These are phyloP conservation scores for Microdon myrmicae DNA, from an alignment of 2,888 invertebrate genomes.

Conservation along the genomic window DNA sequence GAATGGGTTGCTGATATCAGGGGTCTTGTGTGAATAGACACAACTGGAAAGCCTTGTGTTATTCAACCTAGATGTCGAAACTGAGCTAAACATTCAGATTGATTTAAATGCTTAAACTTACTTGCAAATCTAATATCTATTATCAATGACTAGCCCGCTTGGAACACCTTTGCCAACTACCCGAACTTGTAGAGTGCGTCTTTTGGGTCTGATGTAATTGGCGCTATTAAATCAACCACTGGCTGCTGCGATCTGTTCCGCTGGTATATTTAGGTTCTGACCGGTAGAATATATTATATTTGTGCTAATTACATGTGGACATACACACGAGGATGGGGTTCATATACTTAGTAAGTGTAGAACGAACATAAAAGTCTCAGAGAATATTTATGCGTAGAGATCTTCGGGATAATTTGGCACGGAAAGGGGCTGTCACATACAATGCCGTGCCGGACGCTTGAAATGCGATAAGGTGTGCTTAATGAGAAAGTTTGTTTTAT, in stretches of 20 bases:
- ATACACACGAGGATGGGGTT: conserved; percentile 11
- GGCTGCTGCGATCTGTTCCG: conserved; percentile 11
- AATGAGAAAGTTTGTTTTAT: no score
- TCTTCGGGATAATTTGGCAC: conserved; percentile 29
- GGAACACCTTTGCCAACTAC: no score
- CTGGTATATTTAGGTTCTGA: conserved; percentile 30
- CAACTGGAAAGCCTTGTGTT: conserved; percentile 47
- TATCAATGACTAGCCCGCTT: no score
- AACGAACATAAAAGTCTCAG: conserved; percentile 28
- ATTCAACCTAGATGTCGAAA: conserved; percentile 37
- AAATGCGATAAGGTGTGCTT: no score
- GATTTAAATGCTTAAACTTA: no score
- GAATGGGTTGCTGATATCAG: conserved; percentile 16
- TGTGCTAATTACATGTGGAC: conserved; percentile 38
- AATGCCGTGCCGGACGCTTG: no score
- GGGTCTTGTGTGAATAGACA: conserved; percentile 39
- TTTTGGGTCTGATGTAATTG: conserved; percentile 31
- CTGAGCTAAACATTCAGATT: conserved; percentile 26
- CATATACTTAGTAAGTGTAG: conserved; percentile 12
- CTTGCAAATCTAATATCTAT: no score
- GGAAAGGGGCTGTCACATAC: no score
- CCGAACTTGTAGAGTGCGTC: conserved; percentile 32
- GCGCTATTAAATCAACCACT: conserved; percentile 21
- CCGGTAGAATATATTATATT: conserved; percentile 42
- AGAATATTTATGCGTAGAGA: conserved; percentile 24